Percentiles rank a stretch among this genome's conserved stretches.
These are phyloP conservation scores for Crotalus tigris DNA, from an alignment of 2,113 vertebrate genomes.

Conservation along the genomic window DNA sequence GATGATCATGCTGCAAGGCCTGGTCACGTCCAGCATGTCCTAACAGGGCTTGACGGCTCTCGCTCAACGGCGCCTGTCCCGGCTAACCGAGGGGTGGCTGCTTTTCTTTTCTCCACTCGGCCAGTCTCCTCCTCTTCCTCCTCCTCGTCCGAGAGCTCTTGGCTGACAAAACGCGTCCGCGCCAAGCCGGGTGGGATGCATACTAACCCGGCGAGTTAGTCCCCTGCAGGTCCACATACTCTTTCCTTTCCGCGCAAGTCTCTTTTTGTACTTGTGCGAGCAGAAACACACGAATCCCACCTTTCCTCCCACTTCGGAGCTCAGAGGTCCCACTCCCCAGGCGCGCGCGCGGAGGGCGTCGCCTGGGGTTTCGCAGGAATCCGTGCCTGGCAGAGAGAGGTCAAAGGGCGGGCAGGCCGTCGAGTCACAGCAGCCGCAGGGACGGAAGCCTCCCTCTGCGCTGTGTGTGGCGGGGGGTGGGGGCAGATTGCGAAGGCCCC, in stretches of 20 bases:
- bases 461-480: background rate
- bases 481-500: background rate
- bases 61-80: background rate
- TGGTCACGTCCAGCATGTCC: conserved; percentile 79
- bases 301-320: background rate
- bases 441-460: no score
- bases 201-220: conserved; percentile 39
- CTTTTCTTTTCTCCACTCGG: background rate
- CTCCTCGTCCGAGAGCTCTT: conserved; percentile 30
- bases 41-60: conserved; percentile 58
- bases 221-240: conserved; percentile 45
- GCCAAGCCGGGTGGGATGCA: conserved; percentile 14
- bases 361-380: background rate
- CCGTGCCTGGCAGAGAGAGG: no score
- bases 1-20: conserved; percentile 93
- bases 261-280: background rate
- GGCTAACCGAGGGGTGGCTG: conserved; percentile 23
- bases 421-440: background rate
- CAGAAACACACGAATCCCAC: background rate
- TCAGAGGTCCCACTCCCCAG: background rate
- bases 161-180: conserved; percentile 26
- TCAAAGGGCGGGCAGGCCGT: background rate
- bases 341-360: background rate
- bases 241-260: conserved; percentile 48
- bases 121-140: background rate